Conservation (phyloP, 1,140 invertebrate genomes). For the Brachionus rotundiformis region DNA sequence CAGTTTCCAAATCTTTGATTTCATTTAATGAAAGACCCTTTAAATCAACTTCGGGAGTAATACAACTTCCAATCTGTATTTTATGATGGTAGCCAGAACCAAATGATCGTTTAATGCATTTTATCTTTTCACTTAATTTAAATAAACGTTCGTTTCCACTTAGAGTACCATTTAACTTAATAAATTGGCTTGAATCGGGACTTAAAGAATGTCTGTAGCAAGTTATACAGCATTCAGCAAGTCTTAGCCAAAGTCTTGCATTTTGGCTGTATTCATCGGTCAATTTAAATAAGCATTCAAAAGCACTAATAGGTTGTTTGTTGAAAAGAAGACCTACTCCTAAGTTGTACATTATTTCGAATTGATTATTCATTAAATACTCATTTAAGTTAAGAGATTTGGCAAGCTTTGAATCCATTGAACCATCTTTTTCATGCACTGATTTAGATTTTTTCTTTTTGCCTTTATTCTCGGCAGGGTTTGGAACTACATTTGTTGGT, state of each 20-base stretch:
- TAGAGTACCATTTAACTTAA: conserved; percentile 1
- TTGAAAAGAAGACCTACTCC: conserved; percentile 81
- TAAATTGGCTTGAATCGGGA: neutral
- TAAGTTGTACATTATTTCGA: conserved; percentile 85
- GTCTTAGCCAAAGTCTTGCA: conserved; percentile 82
- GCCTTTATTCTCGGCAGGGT: neutral
- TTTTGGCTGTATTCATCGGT: conserved; percentile 82
- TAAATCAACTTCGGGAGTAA: conserved; percentile 55
- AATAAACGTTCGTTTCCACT: conserved; percentile 47
- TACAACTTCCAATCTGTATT: conserved; percentile 65
- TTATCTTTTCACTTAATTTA: conserved; percentile 66
- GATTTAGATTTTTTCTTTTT: conserved; percentile 32
- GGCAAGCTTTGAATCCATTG: neutral
- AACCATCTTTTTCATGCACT: neutral
- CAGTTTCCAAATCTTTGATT: conserved; percentile 24
- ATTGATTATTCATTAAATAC: conserved; percentile 66
- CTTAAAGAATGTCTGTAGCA: conserved; percentile 56
- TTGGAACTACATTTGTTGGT: neutral
- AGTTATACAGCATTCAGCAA: conserved; percentile 78
- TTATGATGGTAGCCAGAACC: conserved; percentile 71
- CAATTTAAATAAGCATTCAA: conserved; percentile 85
- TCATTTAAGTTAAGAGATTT: conserved; percentile 4
- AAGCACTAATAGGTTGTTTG: conserved; percentile 77
- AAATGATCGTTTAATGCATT: conserved; percentile 70
- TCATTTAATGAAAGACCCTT: neutral